Base-by-base conservation (phyloP, 1,140 invertebrate species). In the Trachymyrmex septentrionalis region DNA sequence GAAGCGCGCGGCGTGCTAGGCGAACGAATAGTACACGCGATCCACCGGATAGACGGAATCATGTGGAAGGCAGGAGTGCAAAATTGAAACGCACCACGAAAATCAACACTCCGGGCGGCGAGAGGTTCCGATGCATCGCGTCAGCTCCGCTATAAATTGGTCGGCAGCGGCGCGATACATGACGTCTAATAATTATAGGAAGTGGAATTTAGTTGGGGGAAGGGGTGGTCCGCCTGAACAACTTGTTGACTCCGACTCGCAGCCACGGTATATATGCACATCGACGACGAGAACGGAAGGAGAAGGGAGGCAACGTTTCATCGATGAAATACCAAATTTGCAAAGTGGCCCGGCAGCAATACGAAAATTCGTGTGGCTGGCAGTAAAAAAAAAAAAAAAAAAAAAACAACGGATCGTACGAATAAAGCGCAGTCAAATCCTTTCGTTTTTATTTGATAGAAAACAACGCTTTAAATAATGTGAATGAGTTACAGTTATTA, bases 121-220 rank as follows among this genome's bases (percentile, higher is more conserved):
- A 69, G 88, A 90, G 88, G 85, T 84, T 80, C 82, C 86, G 88
- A 87, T 88, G 86, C 86, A 77, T 78, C 86, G 73, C 77, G 84
- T 90, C 84, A 86, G 27, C 80, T 86, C 55, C 73, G 84, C 61
- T 91, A 80, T 91, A 91, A 91, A 91, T 91, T 91, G 90, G 86
- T 88, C 90, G 86, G 63, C 67, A 75, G 77, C 82, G 86, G 69
- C 86, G 80, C 85, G 90, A 91, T 91, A 91, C 87, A 87, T 91
- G 84, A 92, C 90, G 91, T 91, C 90, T 88, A 92, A 92, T 92
- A 92, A 92, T 92, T 92, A 92, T 92, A 92, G 92, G 92, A 92
- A 92, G 92, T 92, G 91, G 88, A 91, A 92, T 92, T 92, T 91
- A 92, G 91, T 87, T 86, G 90, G 86, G 90, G 89, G 90, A 91